These are phyloP conservation scores for Pangasius djambal DNA, from an alignment of 2,797 vertebrate species.

Conservation along the genomic window DNA sequence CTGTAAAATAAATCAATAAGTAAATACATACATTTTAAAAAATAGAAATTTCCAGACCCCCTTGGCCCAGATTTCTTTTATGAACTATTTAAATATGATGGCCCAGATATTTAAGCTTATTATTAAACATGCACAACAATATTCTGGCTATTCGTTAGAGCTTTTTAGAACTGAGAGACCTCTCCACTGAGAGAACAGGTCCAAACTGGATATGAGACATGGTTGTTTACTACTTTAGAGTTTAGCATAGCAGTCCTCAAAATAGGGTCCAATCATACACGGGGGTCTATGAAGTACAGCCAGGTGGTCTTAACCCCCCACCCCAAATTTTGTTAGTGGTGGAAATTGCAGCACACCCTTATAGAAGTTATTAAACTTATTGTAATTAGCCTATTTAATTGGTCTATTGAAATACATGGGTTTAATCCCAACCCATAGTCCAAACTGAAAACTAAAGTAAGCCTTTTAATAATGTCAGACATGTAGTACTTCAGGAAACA, in stretches of 20 bases:
- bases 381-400: background rate
- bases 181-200: background rate
- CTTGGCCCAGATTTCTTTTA: background rate
- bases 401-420: background rate
- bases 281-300: background rate
- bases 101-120: background rate
- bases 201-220: background rate
- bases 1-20: background rate
- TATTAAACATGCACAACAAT: background rate
- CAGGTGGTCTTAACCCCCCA: background rate
- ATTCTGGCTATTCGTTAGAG: background rate
- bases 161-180: background rate
- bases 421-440: background rate
- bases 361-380: background rate
- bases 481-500: background rate
- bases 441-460: background rate
- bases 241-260: background rate
- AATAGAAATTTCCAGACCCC: background rate
- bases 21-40: no score
- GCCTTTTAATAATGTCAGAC: background rate
- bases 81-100: background rate
- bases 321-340: background rate
- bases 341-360: background rate
- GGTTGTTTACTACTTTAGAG: background rate
- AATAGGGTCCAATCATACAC: background rate